Percentiles rank a stretch among this genome's conserved stretches.
These are phyloP conservation scores for Hippocampus mohnikei DNA, from an alignment of 2,113 vertebrate species.

Conservation along the genomic window DNA sequence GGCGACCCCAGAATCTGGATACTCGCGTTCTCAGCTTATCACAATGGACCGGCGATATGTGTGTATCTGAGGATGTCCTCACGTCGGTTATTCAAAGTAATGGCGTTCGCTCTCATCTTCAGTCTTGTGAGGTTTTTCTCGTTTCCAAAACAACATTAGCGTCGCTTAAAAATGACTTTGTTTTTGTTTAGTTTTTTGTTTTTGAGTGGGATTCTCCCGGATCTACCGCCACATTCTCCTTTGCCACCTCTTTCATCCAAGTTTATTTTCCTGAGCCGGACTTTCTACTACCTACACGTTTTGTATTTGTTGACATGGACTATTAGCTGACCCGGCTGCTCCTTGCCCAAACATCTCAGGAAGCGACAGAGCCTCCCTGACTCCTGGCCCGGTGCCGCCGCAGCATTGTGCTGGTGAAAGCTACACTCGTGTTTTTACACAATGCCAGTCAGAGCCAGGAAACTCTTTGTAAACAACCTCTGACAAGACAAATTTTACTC, in stretches of 20 bases:
- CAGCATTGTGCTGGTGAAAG: constrained; percentile 43
- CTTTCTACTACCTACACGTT: constrained; percentile 10
- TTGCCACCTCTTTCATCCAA: constrained; percentile 12
- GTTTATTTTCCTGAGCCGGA: constrained; percentile 54
- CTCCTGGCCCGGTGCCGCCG: neutral
- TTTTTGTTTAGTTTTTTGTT: too few species aligned
- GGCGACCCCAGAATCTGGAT: neutral
- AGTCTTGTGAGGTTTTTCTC: neutral
- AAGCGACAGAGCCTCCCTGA: constrained; percentile 28
- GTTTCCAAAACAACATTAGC: too few species aligned
- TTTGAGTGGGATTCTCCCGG: constrained; percentile 22
- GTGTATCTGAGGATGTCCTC: neutral
- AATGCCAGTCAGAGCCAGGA: constrained; percentile 22
- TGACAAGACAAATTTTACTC: neutral
- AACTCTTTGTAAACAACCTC: constrained; percentile 12
- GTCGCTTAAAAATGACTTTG: too few species aligned
- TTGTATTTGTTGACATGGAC: constrained; percentile 40
- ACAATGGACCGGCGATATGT: neutral
- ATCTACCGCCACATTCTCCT: constrained; percentile 1
- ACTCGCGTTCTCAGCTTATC: neutral
- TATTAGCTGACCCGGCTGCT: constrained; percentile 47
- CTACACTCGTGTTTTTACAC: constrained; percentile 29
- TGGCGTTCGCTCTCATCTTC: neutral
- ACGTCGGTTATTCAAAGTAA: neutral
- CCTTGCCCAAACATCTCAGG: constrained; percentile 52